These are phyloP conservation scores for Odocoileus virginianus DNA, from an alignment of 2,113 vertebrate species.

Conservation along the genomic window DNA sequence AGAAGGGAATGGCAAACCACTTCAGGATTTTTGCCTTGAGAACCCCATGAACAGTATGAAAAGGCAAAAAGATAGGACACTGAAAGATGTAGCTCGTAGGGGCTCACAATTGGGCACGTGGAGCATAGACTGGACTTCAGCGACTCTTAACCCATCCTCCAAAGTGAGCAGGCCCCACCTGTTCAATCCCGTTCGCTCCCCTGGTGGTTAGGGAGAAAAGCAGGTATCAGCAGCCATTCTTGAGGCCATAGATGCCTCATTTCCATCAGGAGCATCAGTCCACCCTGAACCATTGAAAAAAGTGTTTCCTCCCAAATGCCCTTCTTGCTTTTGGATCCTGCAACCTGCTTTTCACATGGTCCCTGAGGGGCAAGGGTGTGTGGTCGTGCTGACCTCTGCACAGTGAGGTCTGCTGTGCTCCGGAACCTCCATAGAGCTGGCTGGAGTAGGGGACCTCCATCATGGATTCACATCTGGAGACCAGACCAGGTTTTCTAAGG, in stretches of 20 bases:
- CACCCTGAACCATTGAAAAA: neutral
- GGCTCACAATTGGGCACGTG: fast-evolving
- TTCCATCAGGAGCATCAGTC: no score
- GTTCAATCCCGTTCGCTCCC: fast-evolving
- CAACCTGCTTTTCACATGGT: neutral
- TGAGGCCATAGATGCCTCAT: neutral
- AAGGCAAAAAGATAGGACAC: neutral
- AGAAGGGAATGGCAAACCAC: neutral
- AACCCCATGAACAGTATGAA: neutral
- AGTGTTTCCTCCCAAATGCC: neutral
- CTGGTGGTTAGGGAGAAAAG: neutral
- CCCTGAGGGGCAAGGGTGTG: neutral
- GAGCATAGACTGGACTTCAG: neutral
- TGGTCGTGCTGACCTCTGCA: neutral
- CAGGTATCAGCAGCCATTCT: neutral
- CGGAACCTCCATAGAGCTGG: neutral
- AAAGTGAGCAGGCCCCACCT: no score
- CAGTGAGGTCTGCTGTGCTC: no score
- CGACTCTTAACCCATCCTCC: no score
- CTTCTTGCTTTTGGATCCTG: neutral
- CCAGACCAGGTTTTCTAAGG: neutral
- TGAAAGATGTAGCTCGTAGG: neutral
- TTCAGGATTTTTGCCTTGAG: neutral
- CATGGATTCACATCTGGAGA: neutral
- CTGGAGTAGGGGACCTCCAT: neutral